Evolutionary conservation across 1,140 invertebrate genomes (phyloP), one percentile per base, ranked within the genome.

Genomic region (Drosophila sechellia): DNA sequence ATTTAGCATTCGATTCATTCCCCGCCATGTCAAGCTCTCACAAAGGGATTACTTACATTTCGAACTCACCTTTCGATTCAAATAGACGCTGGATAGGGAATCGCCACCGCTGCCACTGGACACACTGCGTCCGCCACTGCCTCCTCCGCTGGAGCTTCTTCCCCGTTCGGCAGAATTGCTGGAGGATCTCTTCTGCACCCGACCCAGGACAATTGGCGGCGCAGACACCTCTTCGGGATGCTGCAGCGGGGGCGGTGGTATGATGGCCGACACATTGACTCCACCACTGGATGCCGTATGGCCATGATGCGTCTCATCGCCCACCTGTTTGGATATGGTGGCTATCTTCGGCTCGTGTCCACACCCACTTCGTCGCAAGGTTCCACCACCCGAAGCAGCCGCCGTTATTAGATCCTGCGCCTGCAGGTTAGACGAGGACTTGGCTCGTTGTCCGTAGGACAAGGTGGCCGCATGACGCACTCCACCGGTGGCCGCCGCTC

Each of bases 31-130:
- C 58, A 71, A 72, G 70, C 54, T 76, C 55, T 79, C 57, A 52
- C 60, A 87, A 78, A 70, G 77, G 77, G 73, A 87, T 90, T 90
- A 89, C 84, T 89, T 89, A 89, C 84, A 89, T 89, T 89, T 89
- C 84, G 80, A 90, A 90, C 90, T 87, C 81, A 91, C 90, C 90
- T 91, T 91, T 79, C 90, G 77, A 89, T 90, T 91, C 74, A 91
- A 90, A 57, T 91, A 91, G 46, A 71, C 77, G 58, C 53, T 90
- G 57, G 84, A 90, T 11, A 89, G 85, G 43, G 77, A 52, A 71
- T 91, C 87, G 37, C 71, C 73, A 5, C 71, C 70, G n/a, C 56
- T 43, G 20, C 56, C 49, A 39, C 68, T 49, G 25, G 66, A 65
- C 35, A 25, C 60, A 48, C 54, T 78, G 4, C 83, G 70, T 27